Evolutionary conservation across 23 tunicate species (phyloP).

Genomic region (Diplosoma virens): DNA sequence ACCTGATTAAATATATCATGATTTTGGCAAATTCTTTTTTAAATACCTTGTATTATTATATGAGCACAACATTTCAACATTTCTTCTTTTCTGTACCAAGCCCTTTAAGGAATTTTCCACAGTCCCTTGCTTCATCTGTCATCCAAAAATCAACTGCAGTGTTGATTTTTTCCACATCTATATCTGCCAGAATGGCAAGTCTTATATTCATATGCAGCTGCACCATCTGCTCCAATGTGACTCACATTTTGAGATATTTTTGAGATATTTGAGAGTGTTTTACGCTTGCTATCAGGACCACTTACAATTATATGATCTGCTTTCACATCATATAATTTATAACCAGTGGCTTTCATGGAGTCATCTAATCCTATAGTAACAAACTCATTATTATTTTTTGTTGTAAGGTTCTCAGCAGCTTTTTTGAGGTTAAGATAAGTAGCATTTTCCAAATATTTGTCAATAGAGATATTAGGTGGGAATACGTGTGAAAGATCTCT

Average conservation of each 20-base stretch:
- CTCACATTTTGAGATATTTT: too few species aligned
- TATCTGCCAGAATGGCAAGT: not conserved
- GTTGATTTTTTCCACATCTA: not conserved
- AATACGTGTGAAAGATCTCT: not conserved
- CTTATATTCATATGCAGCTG: not conserved
- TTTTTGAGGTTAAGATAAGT: not conserved
- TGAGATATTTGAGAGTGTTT: not conserved
- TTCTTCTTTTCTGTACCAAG: not conserved
- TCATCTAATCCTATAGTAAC: not conserved
- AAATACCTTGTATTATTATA: too few species aligned
- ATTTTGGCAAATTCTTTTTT: too few species aligned
- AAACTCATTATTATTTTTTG: not conserved
- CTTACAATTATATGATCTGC: not conserved
- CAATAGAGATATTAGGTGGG: not conserved
- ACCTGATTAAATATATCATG: too few species aligned
- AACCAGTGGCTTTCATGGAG: not conserved
- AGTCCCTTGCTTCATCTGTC: constrained; percentile 7
- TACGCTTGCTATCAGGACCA: not conserved
- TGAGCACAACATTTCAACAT: too few species aligned
- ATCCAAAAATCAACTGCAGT: constrained; percentile 19
- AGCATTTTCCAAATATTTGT: not conserved
- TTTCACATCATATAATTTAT: not conserved
- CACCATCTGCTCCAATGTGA: not conserved
- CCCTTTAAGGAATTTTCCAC: not conserved
- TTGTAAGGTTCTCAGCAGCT: not conserved